Base-by-base conservation (phyloP, 30 jellyfish, hydroid and myxozoan species). In the Turritopsis dohrnii region DNA sequence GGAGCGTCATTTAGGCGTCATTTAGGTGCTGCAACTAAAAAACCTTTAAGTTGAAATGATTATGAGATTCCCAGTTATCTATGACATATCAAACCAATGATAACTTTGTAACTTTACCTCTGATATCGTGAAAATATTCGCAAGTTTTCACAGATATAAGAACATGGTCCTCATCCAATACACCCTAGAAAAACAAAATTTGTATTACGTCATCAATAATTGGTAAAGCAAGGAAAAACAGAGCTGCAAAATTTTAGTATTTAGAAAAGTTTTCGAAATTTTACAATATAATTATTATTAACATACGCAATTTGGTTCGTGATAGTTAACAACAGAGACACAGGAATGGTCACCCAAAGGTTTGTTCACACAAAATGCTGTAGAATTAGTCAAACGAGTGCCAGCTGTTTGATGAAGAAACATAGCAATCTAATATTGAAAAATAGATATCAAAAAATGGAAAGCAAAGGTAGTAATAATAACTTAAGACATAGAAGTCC, bases 111-210 rank as follows among this genome's bases (percentile, higher is more conserved):
- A n/a, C n/a, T 3, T 41, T 77, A 85, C 92, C 65, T 76, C 98
- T 54, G 5, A 54, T 88, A 16, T 84, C 75, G 52, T 93, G 98
- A 71, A 80, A 93, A 53, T 88, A 85, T 27, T 88, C 84, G 54
- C 95, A 93, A n/a, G 98, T 93, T 60, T 93, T 93, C 0, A 93
- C 98, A 16, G 88, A 91, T 17, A 93, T 81, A 23, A 93, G 82
- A 1, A 93, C 86, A 18, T 88, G 89, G 52, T 93, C 90, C 3
- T 29, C 88, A 0, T 84, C 71, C 7, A 87, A 95, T 1, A 0
- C 25, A 20, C 96, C 96, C 94, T 81, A 72, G n/a, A n/a, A n/a
- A n/a, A n/a, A n/a, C n/a, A n/a, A n/a, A n/a, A n/a, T n/a, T n/a
- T n/a, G n/a, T n/a, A n/a, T n/a, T n/a, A n/a, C n/a, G n/a, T n/a